A percentile compares a stretch with the other conserved stretches of the same genome.
These are phyloP conservation scores for Apteryx owenii DNA, from an alignment of 2,113 vertebrate genomes.

Conservation along the genomic window DNA sequence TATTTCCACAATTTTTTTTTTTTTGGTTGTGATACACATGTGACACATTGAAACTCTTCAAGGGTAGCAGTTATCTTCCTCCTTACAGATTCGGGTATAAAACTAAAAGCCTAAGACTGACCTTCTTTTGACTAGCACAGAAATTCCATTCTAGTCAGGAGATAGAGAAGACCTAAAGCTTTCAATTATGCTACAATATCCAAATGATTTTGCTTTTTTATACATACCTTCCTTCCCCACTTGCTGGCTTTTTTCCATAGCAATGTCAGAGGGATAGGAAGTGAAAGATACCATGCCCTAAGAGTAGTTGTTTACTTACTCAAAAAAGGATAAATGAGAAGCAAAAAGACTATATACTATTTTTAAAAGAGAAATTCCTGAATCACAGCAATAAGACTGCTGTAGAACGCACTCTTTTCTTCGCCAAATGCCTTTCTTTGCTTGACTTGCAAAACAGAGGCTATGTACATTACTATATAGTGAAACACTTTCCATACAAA, in stretches of 20 bases:
- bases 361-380: background rate
- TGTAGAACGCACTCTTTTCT: background rate
- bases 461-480: background rate
- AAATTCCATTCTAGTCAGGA: background rate
- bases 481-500: background rate
- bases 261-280: background rate
- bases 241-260: background rate
- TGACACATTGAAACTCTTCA: background rate
- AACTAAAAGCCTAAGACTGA: background rate
- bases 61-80: background rate
- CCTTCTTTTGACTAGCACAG: background rate
- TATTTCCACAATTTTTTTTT: background rate
- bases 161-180: background rate
- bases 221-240: background rate
- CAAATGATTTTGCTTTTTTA: background rate
- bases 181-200: background rate
- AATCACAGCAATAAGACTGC: background rate
- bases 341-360: background rate
- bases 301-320: background rate
- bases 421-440: background rate
- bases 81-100: background rate
- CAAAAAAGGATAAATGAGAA: background rate
- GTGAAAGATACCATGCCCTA: background rate
- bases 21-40: background rate
- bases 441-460: background rate